These are phyloP conservation scores for Crotalus helleri DNA, from an alignment of 2,113 vertebrate genomes.

Conservation along the genomic window DNA sequence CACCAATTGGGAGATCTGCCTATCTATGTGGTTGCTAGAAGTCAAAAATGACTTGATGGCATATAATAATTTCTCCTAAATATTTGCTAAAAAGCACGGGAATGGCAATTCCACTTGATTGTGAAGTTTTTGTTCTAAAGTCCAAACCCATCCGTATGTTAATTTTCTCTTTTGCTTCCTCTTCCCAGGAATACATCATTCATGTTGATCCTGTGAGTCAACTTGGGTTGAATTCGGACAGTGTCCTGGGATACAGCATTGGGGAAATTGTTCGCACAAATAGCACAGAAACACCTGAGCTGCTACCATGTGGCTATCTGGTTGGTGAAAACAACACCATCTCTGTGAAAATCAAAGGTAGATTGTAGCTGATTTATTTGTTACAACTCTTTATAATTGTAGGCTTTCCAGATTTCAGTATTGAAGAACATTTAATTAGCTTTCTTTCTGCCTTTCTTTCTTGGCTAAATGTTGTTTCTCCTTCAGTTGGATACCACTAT, in stretches of 20 bases:
- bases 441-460: background rate
- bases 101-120: rapidly evolving
- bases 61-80: background rate
- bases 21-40: background rate
- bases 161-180: background rate
- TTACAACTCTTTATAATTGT: background rate
- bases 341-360: slow-evolving; percentile 90
- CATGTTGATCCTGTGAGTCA: slow-evolving; percentile 91
- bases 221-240: slow-evolving; percentile 90
- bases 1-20: background rate
- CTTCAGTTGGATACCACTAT: background rate
- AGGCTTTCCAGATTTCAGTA: background rate
- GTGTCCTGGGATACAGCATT: slow-evolving; percentile 91
- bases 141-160: rapidly evolving
- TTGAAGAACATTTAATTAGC: background rate
- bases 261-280: slow-evolving; percentile 84
- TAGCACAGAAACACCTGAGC: slow-evolving; percentile 80
- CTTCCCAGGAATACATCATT: slow-evolving; percentile 87
- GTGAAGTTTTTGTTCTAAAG: rapidly evolving
- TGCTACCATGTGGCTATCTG: slow-evolving; percentile 94
- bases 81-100: background rate
- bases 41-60: background rate
- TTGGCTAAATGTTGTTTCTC: background rate
- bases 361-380: background rate
- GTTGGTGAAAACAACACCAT: slow-evolving; percentile 95